Conservation (phyloP, 2,113 vertebrate species). For the Stegostoma tigrinum region DNA sequence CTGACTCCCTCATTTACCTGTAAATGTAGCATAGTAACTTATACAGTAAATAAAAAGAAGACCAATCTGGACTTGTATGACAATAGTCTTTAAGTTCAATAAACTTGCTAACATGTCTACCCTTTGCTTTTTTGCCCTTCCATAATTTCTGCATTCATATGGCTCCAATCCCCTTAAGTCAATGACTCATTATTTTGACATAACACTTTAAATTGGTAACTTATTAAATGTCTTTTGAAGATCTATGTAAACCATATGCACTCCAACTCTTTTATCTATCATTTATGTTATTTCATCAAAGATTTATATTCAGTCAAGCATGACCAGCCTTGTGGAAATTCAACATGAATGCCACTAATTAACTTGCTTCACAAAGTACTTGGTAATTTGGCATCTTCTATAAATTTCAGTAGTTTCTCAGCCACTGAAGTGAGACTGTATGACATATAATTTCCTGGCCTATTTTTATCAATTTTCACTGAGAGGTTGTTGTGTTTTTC, state of each 20-base stretch:
- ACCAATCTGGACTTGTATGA: neutral
- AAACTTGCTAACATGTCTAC: neutral
- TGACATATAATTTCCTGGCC: slow-evolving; percentile 1
- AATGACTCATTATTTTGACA: neutral
- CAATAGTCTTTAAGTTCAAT: neutral
- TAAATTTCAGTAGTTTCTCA: neutral
- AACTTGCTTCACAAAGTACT: neutral
- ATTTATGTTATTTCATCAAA: neutral
- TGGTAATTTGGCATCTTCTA: neutral
- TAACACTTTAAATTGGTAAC: neutral
- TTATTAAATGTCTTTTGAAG: neutral
- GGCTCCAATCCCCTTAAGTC: neutral
- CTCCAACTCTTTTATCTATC: neutral
- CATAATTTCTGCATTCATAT: neutral
- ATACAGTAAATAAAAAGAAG: neutral
- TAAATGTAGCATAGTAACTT: neutral
- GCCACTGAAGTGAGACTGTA: neutral
- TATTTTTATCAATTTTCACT: neutral
- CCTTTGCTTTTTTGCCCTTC: neutral
- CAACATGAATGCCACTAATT: neutral
- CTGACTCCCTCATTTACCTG: no score
- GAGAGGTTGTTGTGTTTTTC: neutral
- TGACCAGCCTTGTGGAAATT: neutral
- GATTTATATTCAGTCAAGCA: neutral
- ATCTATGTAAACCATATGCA: neutral